Evolutionary conservation across 2,797 vertebrate species (phyloP).

Genomic region (Paguma larvata): DNA sequence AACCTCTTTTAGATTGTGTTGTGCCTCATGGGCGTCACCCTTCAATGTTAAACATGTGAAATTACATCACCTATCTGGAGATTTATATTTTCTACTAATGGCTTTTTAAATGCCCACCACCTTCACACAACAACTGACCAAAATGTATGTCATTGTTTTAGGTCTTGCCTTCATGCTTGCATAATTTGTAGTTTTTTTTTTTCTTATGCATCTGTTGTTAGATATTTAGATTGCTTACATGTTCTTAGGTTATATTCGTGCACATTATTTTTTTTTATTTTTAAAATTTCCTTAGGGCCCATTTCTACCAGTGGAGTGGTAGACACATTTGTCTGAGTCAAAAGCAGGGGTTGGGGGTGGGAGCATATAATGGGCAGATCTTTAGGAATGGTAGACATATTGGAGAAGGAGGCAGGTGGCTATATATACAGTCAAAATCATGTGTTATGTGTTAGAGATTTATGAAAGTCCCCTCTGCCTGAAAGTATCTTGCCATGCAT

Average conservation of each 20-base stretch:
- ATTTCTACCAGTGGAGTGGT: neutral
- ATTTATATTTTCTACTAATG: constrained; percentile 22
- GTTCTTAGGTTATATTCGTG: neutral
- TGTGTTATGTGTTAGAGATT: neutral
- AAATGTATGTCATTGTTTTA: neutral
- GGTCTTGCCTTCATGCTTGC: neutral
- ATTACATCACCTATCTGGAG: neutral
- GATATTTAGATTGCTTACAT: neutral
- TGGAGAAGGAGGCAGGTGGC: neutral
- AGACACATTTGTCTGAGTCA: neutral
- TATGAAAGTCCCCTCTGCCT: neutral
- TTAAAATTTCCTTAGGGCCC: neutral
- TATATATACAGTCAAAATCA: neutral
- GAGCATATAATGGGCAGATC: neutral
- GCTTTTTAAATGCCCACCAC: neutral
- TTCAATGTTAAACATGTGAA: constrained; percentile 40
- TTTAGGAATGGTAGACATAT: neutral
- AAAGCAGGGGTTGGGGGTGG: neutral
- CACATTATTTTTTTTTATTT: neutral
- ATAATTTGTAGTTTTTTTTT: neutral
- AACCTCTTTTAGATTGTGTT: neutral
- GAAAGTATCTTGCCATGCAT: neutral
- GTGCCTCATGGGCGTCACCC: neutral
- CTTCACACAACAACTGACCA: neutral
- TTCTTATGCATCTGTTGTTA: neutral